Evolutionary conservation across 2,888 invertebrate genomes (phyloP), one percentile per base, ranked within the genome.

Genomic region (Aleiodes leptofemur): DNA sequence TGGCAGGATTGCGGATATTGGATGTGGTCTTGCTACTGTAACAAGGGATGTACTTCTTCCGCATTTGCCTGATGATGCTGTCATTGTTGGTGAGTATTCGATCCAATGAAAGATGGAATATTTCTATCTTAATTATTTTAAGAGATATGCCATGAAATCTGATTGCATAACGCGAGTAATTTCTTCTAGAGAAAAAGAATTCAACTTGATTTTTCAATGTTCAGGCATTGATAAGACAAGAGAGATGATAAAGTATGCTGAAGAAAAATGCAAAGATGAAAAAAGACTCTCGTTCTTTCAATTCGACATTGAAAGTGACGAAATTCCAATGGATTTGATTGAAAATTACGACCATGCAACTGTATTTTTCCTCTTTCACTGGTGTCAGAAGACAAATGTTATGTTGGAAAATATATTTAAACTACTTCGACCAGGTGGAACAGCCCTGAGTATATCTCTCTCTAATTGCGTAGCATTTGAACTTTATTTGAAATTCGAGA

Each of bases 151-250:
- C 43, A 43, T 9, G 11, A 43, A 43, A 43, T 43, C 23, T 23
- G 38, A 16, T 8, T 0, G 8, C 55, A 3, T 57, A 8, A 13
- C 2, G 5, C 0, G 13, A 38, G 38, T 38, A 38, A 8, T 11
- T 53, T 53, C 14, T 53, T 53, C 4, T 7, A 13, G n/a, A 14
- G 4, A 53, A 53, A 53, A 53, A 53, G 5, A 61, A 23, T 23
- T 23, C 34, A 38, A 43, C 3, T 43, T 43, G 7, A 43, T 43
- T 43, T 43, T 11, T 43, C 0, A 43, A 6, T 43, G 38, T 81
- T 29, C 93, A 55, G 96, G 94, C 1, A 91, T 92, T 8, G 96
- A 96, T 84, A 90, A 94, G 48, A 95, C 95, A 34, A 90, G 91
- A 53, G 90, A 91, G 69, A 96, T 96, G 96, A 90, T 95, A 4